These are phyloP conservation scores for Coreius guichenoti DNA, from an alignment of 2,797 vertebrate species.

Conservation along the genomic window DNA sequence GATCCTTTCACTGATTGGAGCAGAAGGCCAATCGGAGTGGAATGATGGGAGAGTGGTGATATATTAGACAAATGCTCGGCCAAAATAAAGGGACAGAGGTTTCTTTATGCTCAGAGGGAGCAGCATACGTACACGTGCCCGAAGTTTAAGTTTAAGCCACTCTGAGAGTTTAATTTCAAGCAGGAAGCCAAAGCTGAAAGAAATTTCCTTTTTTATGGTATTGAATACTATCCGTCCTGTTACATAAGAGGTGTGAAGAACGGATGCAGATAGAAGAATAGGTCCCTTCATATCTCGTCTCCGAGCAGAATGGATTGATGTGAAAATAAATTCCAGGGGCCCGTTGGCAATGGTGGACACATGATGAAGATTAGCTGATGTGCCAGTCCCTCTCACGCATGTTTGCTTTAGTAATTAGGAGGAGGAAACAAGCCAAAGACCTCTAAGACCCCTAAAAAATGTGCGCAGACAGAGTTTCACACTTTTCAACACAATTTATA, in stretches of 20 bases:
- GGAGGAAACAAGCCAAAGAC: constrained; percentile 43
- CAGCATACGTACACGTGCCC: background rate
- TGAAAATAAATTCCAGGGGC: constrained; percentile 47
- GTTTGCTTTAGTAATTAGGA: constrained; percentile 56
- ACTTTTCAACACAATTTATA: constrained; percentile 35
- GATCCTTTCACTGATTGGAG: constrained; percentile 35
- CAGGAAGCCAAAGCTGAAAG: constrained; percentile 23
- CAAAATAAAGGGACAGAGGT: constrained; percentile 56
- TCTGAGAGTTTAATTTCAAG: constrained; percentile 28
- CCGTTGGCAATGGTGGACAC: constrained; percentile 38
- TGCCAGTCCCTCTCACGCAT: constrained; percentile 44
- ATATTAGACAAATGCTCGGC: constrained; percentile 45
- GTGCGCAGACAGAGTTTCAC: background rate
- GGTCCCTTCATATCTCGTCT: constrained; percentile 43
- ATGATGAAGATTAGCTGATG: constrained; percentile 55
- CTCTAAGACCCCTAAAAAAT: constrained; percentile 37
- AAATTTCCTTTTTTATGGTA: constrained; percentile 36
- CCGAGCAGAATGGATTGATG: constrained; percentile 20
- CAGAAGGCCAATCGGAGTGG: background rate
- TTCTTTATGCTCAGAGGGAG: constrained; percentile 56
- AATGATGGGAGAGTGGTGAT: constrained; percentile 62
- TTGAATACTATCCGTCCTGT: constrained; percentile 29
- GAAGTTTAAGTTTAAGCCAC: constrained; percentile 9
- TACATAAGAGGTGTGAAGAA: constrained; percentile 29
- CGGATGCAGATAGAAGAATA: constrained; percentile 31